Base-by-base conservation (phyloP, 2,797 vertebrate genomes). In the Pagetopsis macropterus region DNA sequence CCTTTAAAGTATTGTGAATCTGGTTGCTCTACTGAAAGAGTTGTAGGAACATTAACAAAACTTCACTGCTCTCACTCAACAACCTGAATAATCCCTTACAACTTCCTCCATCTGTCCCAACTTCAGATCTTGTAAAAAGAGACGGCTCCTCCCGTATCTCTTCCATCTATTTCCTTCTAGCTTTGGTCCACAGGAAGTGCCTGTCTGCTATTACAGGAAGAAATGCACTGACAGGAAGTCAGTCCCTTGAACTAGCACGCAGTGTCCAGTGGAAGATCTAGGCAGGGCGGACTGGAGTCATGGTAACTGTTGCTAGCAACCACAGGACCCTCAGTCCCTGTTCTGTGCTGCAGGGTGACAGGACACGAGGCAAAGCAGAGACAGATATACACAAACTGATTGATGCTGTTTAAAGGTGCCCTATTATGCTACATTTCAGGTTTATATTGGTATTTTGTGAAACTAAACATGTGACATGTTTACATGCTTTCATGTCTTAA, bases 161-260 rank as follows among this genome's bases (percentile, higher is more conserved):
- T 40, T 51, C 31, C 57, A 78, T 76, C 70, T 81, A 48, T 57
- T 65, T 57, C 59, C 40, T 62, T 72, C 48, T 70, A 41, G 46
- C 63, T 69, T 45, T 51, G 40, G 57, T 48, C 54, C 55, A 46
- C 78, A 86, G 87, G 88, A 91, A 83, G 79, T 76, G 68, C 46
- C 72, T 59, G 65, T 75, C 67, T 75, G 81, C 60, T 70, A 56
- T 84, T 73, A 86, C 76, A 88, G 91, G 85, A 90, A 91, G 86
- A 82, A 56, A 85, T 62, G 49, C 17, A 69, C 75, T 72, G 73
- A 87, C 83, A 84, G 86, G 79, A 87, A 76, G 78, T 71, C 60
- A 50, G 55, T 51, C 65, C 76, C 71, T 64, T 51, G 55, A 23
- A 83, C 66, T 62, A 12, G 8, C 72, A 68, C 73, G 54, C 65